Base-by-base conservation (phyloP, 2,113 vertebrate species). In the Paedocypris sp. region DNA sequence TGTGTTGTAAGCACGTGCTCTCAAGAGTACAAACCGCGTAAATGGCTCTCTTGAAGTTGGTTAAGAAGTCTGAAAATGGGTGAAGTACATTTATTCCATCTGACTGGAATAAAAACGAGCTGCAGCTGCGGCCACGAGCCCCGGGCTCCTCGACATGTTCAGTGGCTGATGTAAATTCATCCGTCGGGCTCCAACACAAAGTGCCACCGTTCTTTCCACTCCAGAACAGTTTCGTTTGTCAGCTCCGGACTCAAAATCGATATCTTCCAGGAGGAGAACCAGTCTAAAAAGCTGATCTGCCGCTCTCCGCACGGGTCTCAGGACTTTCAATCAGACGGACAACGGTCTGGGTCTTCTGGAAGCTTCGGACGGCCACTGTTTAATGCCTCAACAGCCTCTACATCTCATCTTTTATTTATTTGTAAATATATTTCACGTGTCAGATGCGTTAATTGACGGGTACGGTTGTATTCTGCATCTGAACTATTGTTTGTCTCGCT, bases 381-480 rank as follows among this genome's bases (percentile, higher is more conserved):
- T 12, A 25, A 26, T 22, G 9, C 11, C n/a, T n/a, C n/a, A n/a
- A n/a, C n/a, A n/a, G 18, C 3, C 1, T 16, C 11, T 20, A 20
- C 48, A 28, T 36, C 49, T 33, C 11, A 23, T 46, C 20, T 25
- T 54, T 23, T 62, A 35, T 36, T 62, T 46, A 20, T 62, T 53
- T 61, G 39, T 60, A 36, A 33, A 53, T 20, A 29, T 66, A 5
- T 52, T 64, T 56, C 42, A 26, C 19, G 1, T 25, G 11, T 19
- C 7, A 25, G 42, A 33, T 62, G 20, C 32, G 29, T 49, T n/a
- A n/a, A n/a, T n/a, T n/a, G n/a, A n/a, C n/a, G n/a, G n/a, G n/a
- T n/a, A n/a, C n/a, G n/a, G n/a, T n/a, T n/a, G n/a, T n/a, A n/a
- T n/a, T n/a, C n/a, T n/a, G n/a, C n/a, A 15, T 51, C 22, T 36